Evolutionary conservation across 64 coral and sea anemone genomes (phyloP), one percentile per base, ranked within the genome.

Genomic region (Trachythela sp.): DNA sequence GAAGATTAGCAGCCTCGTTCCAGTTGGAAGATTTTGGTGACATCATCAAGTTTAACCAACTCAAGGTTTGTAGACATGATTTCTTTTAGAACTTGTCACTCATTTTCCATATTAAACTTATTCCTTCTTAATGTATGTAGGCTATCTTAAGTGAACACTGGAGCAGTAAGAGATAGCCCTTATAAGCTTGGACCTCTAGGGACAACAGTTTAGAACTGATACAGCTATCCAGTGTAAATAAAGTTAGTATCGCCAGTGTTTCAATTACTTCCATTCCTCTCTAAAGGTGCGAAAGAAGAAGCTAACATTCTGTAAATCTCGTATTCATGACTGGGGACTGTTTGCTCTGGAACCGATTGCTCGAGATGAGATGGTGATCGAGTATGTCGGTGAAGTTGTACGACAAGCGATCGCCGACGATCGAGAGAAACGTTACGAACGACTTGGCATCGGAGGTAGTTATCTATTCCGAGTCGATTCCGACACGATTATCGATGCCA

Each of bases 341-440:
- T 92, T 98, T 85, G 95, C 95, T 36, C 87, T 94, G 85, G 95
- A 98, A 35, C 92, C 93, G 14, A 94, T 98, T 11, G 95, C 93
- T n/a, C 93, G 92, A 15, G 95, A 98, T 76, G 95, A 98, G 84
- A 98, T 98, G 95, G 95, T 98, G 0, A 98, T 94, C 8, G 95
- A 98, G 24, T 98, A 98, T 41, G 91, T 98, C 20, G 95, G 95
- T 48, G 95, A 98, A 38, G 86, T 98, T 27, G 92, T 98, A 14
- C 86, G 95, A 83, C 95, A 98, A 60, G 89, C 92, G 1, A 94
- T 98, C 24, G 95, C 95, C 15, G 95, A 98, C 48, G 90, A 88
- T 50, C 86, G 95, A 4, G 95, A 98, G 86, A 88, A 93, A 48
- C 56, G 93, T 84, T 98, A 98, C 32, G 95, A 98, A 50, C 59